Evolutionary conservation across 2,113 vertebrate genomes (phyloP).

Genomic region (Pseudorasbora parva): DNA sequence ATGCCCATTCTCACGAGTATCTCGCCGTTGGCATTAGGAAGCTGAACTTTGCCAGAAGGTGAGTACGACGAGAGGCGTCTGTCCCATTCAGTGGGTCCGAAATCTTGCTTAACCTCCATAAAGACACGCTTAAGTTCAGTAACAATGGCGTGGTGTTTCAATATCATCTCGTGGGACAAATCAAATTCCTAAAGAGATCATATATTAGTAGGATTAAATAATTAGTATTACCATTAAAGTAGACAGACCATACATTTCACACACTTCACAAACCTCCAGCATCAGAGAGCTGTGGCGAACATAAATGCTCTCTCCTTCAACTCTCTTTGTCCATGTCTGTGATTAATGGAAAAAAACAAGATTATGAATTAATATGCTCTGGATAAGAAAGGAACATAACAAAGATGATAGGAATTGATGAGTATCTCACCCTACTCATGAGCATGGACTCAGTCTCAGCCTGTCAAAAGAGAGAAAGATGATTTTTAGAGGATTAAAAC

Average conservation of each 20-base stretch:
- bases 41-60: constrained; percentile 78
- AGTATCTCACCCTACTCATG: constrained; percentile 91
- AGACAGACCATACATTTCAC: not conserved
- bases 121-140: constrained; percentile 96
- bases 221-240: not conserved
- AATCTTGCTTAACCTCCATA: constrained; percentile 90
- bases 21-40: constrained; percentile 70
- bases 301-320: constrained; percentile 99
- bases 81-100: constrained; percentile 93
- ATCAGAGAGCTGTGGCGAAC: constrained; percentile 99
- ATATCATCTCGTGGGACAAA: constrained; percentile 89
- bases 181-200: constrained; percentile 83
- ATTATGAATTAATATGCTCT: constrained; percentile 50
- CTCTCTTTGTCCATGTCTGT: constrained; percentile 98
- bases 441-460: constrained; percentile 85
- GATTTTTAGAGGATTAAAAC: not conserved
- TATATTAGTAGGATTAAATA: not conserved
- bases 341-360: constrained; percentile 77
- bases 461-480: constrained; percentile 72
- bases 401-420: not conserved
- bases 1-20: constrained; percentile 75
- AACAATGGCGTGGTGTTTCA: constrained; percentile 93
- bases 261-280: constrained; percentile 92
- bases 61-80: constrained; percentile 93
- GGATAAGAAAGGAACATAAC: not conserved